These are phyloP conservation scores for Harlomillsia oculata DNA, from an alignment of 1,140 invertebrate species.

Conservation along the genomic window DNA sequence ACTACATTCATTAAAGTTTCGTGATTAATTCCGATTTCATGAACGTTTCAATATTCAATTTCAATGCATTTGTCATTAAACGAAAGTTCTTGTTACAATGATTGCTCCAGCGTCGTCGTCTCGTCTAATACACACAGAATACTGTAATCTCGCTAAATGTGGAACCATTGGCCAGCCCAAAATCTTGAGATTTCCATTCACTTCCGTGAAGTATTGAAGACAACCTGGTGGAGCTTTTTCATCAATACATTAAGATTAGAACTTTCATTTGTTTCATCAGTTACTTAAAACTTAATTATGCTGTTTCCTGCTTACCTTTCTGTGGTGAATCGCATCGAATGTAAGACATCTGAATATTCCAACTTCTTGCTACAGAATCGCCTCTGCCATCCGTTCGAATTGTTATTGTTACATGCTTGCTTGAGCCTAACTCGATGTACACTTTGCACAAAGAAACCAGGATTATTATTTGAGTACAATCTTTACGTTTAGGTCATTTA, in stretches of 20 bases:
- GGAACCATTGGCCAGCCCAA: conserved; percentile 26
- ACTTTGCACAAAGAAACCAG: conserved; percentile 11
- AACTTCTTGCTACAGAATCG: background rate
- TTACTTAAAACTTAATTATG: background rate
- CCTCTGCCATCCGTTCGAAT: conserved; percentile 29
- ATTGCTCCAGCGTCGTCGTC: conserved; percentile 32
- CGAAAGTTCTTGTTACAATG: too few species aligned
- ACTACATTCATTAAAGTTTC: too few species aligned
- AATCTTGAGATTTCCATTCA: conserved; percentile 26
- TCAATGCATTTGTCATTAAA: too few species aligned
- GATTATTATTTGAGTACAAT: background rate
- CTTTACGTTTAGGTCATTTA: background rate
- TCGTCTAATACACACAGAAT: conserved; percentile 28
- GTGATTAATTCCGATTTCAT: too few species aligned
- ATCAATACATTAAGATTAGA: background rate
- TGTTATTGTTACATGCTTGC: conserved; percentile 22
- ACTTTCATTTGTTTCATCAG: background rate
- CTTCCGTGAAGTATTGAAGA: conserved; percentile 26
- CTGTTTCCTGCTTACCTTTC: conserved; percentile 16
- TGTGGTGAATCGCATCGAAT: conserved; percentile 28
- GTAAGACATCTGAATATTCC: conserved; percentile 27
- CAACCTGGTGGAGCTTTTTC: conserved; percentile 32
- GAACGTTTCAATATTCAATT: too few species aligned
- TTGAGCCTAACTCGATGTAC: conserved; percentile 31
- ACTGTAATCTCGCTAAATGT: conserved; percentile 33